A percentile compares a stretch with the other conserved stretches of the same genome.
Evolutionary conservation across 2,797 vertebrate genomes (phyloP).

Genomic region (Ciconia nigra): DNA sequence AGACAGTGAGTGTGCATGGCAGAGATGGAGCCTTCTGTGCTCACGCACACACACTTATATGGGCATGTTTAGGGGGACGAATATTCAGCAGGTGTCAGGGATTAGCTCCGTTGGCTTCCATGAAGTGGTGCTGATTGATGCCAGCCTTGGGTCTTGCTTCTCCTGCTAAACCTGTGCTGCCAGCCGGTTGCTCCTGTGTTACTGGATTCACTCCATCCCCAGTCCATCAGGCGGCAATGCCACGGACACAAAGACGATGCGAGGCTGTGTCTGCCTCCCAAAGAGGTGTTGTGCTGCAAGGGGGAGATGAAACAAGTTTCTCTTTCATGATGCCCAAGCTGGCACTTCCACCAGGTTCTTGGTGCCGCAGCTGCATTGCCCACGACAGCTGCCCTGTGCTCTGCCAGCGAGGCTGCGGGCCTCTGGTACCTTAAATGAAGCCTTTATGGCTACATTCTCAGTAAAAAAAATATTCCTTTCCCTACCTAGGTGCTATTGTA

Average conservation of each 20-base stretch:
- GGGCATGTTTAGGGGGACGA: too few species aligned
- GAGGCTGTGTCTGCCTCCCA: background rate
- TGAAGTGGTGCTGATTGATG: rapidly evolving
- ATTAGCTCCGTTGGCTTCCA: background rate
- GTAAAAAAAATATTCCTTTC: background rate
- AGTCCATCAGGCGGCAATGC: background rate
- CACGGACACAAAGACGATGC: rapidly evolving
- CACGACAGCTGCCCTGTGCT: rapidly evolving
- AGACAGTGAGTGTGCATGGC: rapidly evolving
- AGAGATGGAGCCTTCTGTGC: background rate
- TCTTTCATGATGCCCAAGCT: rapidly evolving
- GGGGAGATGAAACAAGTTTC: background rate
- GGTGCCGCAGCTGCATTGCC: background rate
- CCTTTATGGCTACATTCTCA: background rate
- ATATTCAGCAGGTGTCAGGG: too few species aligned
- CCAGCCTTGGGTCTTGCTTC: background rate
- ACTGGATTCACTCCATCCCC: rapidly evolving
- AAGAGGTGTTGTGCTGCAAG: background rate
- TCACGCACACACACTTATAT: rapidly evolving
- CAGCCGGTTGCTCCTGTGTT: background rate
- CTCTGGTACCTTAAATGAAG: rapidly evolving
- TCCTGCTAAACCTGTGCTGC: background rate
- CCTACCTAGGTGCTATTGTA: background rate
- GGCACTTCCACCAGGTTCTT: rapidly evolving
- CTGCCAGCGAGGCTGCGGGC: background rate